These are phyloP conservation scores for Brachionus manjavacas DNA, from an alignment of 1,140 invertebrate genomes.

Conservation along the genomic window DNA sequence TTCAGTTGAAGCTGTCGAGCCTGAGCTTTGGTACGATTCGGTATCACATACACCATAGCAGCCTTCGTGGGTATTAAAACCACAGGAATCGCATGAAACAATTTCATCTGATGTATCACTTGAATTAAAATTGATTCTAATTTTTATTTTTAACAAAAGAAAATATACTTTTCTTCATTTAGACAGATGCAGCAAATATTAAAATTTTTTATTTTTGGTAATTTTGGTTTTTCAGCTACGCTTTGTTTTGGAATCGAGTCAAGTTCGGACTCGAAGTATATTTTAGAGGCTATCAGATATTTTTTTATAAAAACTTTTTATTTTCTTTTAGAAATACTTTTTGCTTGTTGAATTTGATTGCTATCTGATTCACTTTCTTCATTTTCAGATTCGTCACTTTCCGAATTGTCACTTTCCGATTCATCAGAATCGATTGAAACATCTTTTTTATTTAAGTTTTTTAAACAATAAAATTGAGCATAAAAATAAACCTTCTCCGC, in stretches of 20 bases:
- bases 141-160: neutral
- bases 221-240: neutral
- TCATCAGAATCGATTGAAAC: neutral
- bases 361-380: neutral
- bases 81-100: slow-evolving; percentile 35
- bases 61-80: slow-evolving; percentile 35
- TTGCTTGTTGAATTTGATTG: neutral
- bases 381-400: neutral
- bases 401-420: neutral
- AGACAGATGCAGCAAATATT: slow-evolving; percentile 34
- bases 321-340: neutral
- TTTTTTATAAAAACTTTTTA: neutral
- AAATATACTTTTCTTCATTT: slow-evolving; percentile 14
- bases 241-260: neutral
- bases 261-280: neutral
- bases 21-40: neutral
- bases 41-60: slow-evolving; percentile 30
- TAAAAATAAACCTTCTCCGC: neutral
- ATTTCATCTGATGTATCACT: slow-evolving; percentile 29
- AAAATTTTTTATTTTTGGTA: slow-evolving; percentile 20
- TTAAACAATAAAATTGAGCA: neutral
- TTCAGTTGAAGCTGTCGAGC: slow-evolving; percentile 21
- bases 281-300: neutral
- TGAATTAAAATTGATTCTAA: neutral
- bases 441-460: neutral